phyloP scores from a whole-genome alignment of 2,888 invertebrate genomes.

The Lissocephala sabroskyi region DNA sequence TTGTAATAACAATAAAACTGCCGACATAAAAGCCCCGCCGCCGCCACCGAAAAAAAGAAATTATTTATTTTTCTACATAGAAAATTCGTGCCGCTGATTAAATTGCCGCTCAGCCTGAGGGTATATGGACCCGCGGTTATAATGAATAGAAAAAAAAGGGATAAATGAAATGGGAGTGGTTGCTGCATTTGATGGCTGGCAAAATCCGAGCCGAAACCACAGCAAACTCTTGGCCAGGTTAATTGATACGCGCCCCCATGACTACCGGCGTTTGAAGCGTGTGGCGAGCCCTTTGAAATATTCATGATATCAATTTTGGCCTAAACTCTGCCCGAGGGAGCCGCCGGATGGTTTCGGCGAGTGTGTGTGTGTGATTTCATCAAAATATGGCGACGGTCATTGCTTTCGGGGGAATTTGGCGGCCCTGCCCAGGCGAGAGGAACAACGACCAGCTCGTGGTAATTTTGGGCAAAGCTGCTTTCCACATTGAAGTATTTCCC shows the following conservation, averaged over 20 bases:
- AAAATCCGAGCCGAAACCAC: constrained; percentile 26
- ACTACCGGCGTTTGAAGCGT: constrained; percentile 3
- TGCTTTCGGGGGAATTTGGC: constrained; percentile 8
- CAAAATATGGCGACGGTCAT: constrained; percentile 37
- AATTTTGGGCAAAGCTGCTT: too few relatives aligned
- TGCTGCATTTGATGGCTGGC: neutral
- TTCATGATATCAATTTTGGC: constrained; percentile 61
- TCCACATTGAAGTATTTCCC: too few relatives aligned
- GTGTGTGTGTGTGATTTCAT: constrained; percentile 30
- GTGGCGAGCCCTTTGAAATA: constrained; percentile 52
- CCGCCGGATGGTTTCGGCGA: constrained; percentile 5
- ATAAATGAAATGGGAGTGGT: constrained; percentile 8
- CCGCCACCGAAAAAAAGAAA: too few relatives aligned
- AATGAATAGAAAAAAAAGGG: neutral
- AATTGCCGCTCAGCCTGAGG: too few relatives aligned
- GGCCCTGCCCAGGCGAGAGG: too few relatives aligned
- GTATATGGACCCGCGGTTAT: too few relatives aligned
- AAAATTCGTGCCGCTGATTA: too few relatives aligned
- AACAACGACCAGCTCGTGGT: too few relatives aligned
- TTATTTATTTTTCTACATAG: too few relatives aligned
- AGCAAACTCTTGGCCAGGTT: constrained; percentile 50
- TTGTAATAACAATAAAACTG: constrained; percentile 16
- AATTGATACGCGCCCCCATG: constrained; percentile 34
- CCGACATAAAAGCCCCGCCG: neutral
- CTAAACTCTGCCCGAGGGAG: constrained; percentile 12